phyloP scores from a whole-genome alignment of 1,140 invertebrate genomes.

The Anthonomus grandis region DNA sequence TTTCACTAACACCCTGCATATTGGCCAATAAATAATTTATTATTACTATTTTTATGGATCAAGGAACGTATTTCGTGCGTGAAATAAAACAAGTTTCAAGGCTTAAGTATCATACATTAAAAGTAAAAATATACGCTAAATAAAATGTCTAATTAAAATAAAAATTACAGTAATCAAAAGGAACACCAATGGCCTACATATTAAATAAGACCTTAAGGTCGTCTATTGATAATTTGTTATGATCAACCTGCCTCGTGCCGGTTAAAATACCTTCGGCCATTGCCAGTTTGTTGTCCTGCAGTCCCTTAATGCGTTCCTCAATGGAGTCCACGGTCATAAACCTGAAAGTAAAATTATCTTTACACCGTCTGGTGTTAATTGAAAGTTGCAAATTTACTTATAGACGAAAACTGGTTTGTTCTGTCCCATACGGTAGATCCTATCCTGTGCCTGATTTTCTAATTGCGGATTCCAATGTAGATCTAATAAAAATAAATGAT shows the following conservation, averaged over 20 bases:
- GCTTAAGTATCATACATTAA: too few relatives aligned
- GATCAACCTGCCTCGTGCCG: slow-evolving; percentile 56
- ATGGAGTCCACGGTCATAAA: slow-evolving; percentile 81
- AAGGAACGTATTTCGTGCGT: too few relatives aligned
- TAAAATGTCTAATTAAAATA: too few relatives aligned
- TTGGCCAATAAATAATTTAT: too few relatives aligned
- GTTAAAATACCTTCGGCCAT: slow-evolving; percentile 75
- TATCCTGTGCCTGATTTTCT: slow-evolving; percentile 87
- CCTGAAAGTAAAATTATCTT: slow-evolving; percentile 55
- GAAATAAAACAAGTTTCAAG: too few relatives aligned
- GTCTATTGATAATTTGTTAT: slow-evolving; percentile 68
- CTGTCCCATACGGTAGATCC: slow-evolving; percentile 89
- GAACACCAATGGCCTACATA: too few relatives aligned
- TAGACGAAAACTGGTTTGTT: slow-evolving; percentile 76
- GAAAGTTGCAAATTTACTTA: slow-evolving; percentile 58
- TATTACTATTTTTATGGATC: too few relatives aligned
- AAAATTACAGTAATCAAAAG: too few relatives aligned
- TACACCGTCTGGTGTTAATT: too few relatives aligned
- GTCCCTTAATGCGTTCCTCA: slow-evolving; percentile 73
- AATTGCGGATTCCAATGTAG: slow-evolving; percentile 95
- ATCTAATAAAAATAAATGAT: slow-evolving; percentile 86
- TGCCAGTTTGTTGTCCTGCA: slow-evolving; percentile 78
- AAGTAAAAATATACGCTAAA: too few relatives aligned
- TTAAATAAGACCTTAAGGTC: too few relatives aligned
- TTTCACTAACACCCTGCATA: too few relatives aligned